Evolutionary conservation across 2,888 invertebrate genomes (phyloP), one percentile per base, ranked within the genome.

Genomic region (Adelphocoris suturalis): DNA sequence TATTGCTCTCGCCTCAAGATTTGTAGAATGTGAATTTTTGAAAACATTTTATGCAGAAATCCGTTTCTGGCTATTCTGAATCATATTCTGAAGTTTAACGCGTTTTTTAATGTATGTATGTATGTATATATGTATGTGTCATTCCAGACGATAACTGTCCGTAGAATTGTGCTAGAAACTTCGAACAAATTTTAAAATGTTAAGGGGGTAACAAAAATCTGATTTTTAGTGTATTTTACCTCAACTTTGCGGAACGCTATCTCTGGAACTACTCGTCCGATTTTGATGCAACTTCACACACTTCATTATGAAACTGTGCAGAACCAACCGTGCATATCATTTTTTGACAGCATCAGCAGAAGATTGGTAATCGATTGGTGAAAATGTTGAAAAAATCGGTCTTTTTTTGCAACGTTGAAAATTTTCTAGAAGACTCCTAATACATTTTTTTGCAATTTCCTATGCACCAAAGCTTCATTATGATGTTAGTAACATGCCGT

Each of bases 321-420:
- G 75, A 75, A 14, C n/a, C 75, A 27, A 75, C 75, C 75, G 75
- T 75, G 75, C 75, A 75, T 75, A 75, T 75, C 13, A 75, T 75
- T 75, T 14, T 75, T 13, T 75, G 75, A 27, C 28, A 75, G 28
- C 75, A 19, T 75, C n/a, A n/a, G 12, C 75, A 75, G 75, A 75
- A 75, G 75, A n/a, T 75, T 19, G 28, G n/a, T 75, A 75, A 75
- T 75, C 75, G 19, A 75, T 75, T 75, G 13, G 75, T 75, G 28
- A 75, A 75, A 28, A 75, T 27, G 75, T 75, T n/a, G 75, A 75
- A 75, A 75, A 75, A 75, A 27, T 75, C 23, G 75, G 13, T 28
- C 75, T 19, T 75, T 75, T 37, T 75, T 75, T 61, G 19, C 61
- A 61, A 16, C 61, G 16, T 61, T 61, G 61, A 16, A 61, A 19